phyloP scores from a whole-genome alignment of 2,888 invertebrate genomes.

The Crocallis elinguaria region DNA sequence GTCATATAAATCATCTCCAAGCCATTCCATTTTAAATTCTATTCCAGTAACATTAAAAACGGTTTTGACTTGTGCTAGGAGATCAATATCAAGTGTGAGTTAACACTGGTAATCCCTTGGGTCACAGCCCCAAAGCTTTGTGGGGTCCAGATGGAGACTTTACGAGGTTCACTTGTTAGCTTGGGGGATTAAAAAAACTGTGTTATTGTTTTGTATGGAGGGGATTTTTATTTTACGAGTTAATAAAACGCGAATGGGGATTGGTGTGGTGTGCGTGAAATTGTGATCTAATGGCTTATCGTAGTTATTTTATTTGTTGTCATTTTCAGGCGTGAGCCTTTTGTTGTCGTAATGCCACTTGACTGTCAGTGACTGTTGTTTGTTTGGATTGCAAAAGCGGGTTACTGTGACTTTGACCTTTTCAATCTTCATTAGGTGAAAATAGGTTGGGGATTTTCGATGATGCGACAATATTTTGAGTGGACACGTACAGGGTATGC shows the following conservation, averaged over 20 bases:
- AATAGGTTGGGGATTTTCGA: not conserved
- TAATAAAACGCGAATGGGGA: conserved; percentile 76
- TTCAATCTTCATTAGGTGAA: conserved; percentile 13
- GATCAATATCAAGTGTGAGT: conserved; percentile 69
- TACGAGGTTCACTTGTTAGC: conserved; percentile 79
- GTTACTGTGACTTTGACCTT: conserved; percentile 25
- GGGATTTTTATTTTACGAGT: conserved; percentile 75
- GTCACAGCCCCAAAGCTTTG: conserved; percentile 75
- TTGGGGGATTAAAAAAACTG: conserved; percentile 77
- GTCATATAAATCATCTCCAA: conserved; percentile 37
- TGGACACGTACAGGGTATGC: too few species aligned
- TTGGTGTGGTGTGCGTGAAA: conserved; percentile 53
- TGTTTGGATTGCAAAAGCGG: conserved; percentile 5
- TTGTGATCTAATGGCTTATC: conserved; percentile 55
- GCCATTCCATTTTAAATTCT: conserved; percentile 36
- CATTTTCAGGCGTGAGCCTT: conserved; percentile 18
- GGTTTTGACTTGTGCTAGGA: conserved; percentile 34
- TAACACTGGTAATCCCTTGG: conserved; percentile 67
- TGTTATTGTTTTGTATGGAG: conserved; percentile 75
- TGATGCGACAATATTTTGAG: too few species aligned
- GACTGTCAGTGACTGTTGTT: conserved; percentile 15
- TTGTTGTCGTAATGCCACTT: conserved; percentile 26
- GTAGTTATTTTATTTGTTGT: conserved; percentile 40
- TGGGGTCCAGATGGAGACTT: conserved; percentile 76
- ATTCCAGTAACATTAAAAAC: conserved; percentile 19